phyloP scores from a whole-genome alignment of 2,888 invertebrate genomes.

The Meiosimyza platycephala region DNA sequence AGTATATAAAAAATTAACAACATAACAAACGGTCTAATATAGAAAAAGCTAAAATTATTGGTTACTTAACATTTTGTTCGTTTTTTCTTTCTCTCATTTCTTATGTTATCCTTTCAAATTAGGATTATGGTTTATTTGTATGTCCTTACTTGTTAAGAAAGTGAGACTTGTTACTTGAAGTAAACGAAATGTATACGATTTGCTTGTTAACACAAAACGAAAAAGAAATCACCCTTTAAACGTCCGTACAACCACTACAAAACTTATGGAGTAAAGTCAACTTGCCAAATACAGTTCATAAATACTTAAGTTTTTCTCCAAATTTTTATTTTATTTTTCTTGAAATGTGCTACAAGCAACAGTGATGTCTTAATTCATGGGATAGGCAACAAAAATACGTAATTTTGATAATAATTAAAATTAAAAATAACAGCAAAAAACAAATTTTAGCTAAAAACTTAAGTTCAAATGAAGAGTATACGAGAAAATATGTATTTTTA shows the following conservation, averaged over 20 bases:
- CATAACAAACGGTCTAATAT: too few species aligned
- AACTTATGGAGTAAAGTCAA: conserved; percentile 40
- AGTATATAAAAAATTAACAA: too few species aligned
- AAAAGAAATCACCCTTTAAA: conserved; percentile 27
- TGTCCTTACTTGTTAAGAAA: too few species aligned
- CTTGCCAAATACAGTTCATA: conserved; percentile 36
- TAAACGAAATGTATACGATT: conserved; percentile 46
- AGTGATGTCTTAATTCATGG: conserved; percentile 25
- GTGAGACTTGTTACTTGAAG: conserved; percentile 10
- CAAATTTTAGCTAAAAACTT: conserved; percentile 57
- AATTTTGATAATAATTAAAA: conserved; percentile 46
- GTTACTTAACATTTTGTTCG: too few species aligned
- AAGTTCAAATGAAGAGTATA: conserved; percentile 69
- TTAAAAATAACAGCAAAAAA: conserved; percentile 36
- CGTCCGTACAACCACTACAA: conserved; percentile 37
- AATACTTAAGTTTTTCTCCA: conserved; percentile 15
- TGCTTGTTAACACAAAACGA: conserved; percentile 18
- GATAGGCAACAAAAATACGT: conserved; percentile 53
- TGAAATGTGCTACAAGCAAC: conserved; percentile 21
- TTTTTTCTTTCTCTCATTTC: too few species aligned
- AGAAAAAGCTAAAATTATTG: too few species aligned
- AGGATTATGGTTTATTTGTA: too few species aligned
- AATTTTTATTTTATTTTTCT: conserved; percentile 25
- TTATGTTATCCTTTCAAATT: too few species aligned
- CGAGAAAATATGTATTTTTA: conserved; percentile 59